These are phyloP conservation scores for Metaphire vulgaris DNA, from an alignment of 1,140 invertebrate species.

Conservation along the genomic window DNA sequence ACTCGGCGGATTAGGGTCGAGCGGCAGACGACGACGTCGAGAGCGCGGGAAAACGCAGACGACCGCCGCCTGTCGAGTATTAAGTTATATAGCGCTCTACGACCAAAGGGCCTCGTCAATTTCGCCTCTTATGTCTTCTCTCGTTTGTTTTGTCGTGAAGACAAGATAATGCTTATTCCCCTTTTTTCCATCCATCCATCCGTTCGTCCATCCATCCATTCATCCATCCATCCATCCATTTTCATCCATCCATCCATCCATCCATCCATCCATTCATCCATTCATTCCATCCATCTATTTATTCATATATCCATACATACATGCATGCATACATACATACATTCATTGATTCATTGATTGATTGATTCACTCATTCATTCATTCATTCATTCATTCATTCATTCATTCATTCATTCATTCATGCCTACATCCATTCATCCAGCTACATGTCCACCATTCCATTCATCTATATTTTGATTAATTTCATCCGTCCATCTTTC, in stretches of 20 bases:
- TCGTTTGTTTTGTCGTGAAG: too few relatives aligned
- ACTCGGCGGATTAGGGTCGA: too few relatives aligned
- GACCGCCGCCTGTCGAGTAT: too few relatives aligned
- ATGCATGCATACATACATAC: conserved; percentile 21
- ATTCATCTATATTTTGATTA: neutral
- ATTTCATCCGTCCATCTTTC: neutral
- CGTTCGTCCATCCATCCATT: neutral
- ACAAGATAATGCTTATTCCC: conserved; percentile 11
- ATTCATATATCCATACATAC: conserved; percentile 19
- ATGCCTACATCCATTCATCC: neutral
- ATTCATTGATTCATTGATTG: neutral
- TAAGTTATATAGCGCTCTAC: too few relatives aligned
- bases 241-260: conserved; percentile 6
- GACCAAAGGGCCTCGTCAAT: too few relatives aligned
- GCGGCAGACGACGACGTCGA: neutral
- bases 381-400: neutral
- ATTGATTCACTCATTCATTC: conserved; percentile 8
- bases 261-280: neutral
- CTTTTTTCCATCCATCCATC: neutral
- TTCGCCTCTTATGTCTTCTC: too few relatives aligned
- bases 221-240: conserved; percentile 18
- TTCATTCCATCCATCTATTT: neutral
- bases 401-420: neutral
- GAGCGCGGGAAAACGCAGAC: neutral
- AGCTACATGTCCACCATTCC: neutral